Percentiles rank a stretch among this genome's conserved stretches.
Evolutionary conservation across 2,113 vertebrate genomes (phyloP).

Genomic region (Morone saxatilis): DNA sequence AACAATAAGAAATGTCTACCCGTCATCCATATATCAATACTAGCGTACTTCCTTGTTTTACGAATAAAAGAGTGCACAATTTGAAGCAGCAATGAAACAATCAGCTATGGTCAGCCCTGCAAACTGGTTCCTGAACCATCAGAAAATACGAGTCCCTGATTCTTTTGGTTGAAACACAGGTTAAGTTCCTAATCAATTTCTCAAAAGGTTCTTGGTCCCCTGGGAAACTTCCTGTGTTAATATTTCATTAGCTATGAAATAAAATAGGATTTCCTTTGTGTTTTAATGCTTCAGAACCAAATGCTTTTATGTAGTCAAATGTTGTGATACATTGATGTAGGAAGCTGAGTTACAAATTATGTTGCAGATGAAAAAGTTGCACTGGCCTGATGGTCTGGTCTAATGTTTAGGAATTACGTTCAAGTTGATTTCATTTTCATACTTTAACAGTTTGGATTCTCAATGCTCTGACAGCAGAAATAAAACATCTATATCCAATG

Average conservation of each 20-base stretch:
- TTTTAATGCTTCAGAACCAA: background rate
- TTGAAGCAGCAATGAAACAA: no score
- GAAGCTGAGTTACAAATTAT: background rate
- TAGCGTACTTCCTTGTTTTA: background rate
- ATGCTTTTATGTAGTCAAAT: background rate
- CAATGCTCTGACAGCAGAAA: slow-evolving; percentile 14
- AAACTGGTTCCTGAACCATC: no score
- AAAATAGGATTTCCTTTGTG: background rate
- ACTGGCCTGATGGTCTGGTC: background rate
- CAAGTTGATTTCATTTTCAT: slow-evolving; percentile 15
- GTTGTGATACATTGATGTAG: background rate
- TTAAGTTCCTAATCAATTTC: background rate
- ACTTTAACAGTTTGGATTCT: slow-evolving; percentile 5
- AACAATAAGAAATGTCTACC: background rate
- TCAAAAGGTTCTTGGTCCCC: background rate
- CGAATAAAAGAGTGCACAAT: background rate
- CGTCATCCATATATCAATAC: background rate
- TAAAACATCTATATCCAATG: slow-evolving; percentile 5
- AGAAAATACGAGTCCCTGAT: no score
- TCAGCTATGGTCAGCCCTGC: no score
- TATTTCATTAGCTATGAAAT: background rate
- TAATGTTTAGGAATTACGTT: no score
- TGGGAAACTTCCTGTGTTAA: background rate
- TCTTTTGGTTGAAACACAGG: background rate
- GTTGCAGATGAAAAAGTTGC: background rate